Evolutionary conservation across 1,140 invertebrate species (phyloP).

Genomic region (Pseudomyrmex flavicornis): DNA sequence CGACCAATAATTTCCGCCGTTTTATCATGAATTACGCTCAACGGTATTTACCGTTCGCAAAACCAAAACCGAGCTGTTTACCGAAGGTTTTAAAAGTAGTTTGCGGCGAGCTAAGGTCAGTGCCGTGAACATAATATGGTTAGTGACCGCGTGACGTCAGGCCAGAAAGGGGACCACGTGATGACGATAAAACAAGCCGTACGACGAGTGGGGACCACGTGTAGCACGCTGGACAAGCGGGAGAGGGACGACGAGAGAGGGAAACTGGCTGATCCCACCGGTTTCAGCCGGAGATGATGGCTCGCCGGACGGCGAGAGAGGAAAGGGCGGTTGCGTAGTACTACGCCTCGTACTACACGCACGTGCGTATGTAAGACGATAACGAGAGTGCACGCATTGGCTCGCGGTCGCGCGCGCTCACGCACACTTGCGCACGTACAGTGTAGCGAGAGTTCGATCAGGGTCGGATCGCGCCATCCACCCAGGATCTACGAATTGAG

Average conservation of each 20-base stretch:
- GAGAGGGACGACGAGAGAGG: conserved; percentile 5
- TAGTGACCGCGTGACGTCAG: conserved; percentile 78
- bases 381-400: conserved; percentile 77
- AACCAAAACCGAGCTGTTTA: conserved; percentile 27
- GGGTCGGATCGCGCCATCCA: conserved; percentile 40
- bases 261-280: conserved; percentile 46
- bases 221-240: conserved; percentile 16
- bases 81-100: conserved; percentile 50
- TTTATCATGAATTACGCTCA: conserved; percentile 15
- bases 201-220: conserved; percentile 37
- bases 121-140: conserved; percentile 77
- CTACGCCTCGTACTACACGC: conserved; percentile 83
- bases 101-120: conserved; percentile 78
- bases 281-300: conserved; percentile 42
- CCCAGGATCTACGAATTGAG: not conserved
- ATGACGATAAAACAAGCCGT: conserved; percentile 66
- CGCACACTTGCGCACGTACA: conserved; percentile 30
- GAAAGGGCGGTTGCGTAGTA: conserved; percentile 75
- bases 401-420: conserved; percentile 55
- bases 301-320: conserved; percentile 37
- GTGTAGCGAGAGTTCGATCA: conserved; percentile 67
- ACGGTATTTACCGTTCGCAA: conserved; percentile 36
- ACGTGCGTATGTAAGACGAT: conserved; percentile 82
- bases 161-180: conserved; percentile 61
- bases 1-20: conserved; percentile 15